Evolutionary conservation across 2,113 vertebrate species (phyloP).

Genomic region (Bos taurus): DNA sequence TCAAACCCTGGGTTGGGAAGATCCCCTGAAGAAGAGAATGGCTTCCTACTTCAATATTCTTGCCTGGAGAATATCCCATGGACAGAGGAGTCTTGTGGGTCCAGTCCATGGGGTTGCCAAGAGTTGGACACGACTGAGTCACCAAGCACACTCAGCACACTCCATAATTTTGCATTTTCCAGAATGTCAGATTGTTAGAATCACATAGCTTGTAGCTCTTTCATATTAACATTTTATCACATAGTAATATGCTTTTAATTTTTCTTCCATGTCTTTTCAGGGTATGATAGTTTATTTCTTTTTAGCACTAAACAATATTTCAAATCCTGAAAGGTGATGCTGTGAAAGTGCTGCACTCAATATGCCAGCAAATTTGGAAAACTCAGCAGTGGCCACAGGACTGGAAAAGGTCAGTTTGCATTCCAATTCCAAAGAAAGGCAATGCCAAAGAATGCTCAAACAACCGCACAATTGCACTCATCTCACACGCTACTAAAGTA

Average conservation of each 20-base stretch:
- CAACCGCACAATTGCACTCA: accelerated
- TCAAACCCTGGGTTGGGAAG: background rate
- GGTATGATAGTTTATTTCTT: too few species aligned
- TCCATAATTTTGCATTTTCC: background rate
- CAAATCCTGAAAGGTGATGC: too few species aligned
- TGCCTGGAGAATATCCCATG: background rate
- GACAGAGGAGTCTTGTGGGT: background rate
- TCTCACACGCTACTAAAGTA: too few species aligned
- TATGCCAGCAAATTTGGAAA: too few species aligned
- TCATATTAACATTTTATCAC: background rate
- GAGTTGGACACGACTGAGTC: background rate
- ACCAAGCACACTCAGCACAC: background rate
- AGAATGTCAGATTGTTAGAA: background rate
- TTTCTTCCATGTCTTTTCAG: background rate
- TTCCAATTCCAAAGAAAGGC: too few species aligned
- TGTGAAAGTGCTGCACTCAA: too few species aligned
- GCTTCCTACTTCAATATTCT: background rate
- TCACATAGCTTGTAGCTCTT: background rate
- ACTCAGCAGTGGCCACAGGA: too few species aligned
- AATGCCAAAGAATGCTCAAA: too few species aligned
- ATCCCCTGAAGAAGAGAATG: background rate
- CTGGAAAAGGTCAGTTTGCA: too few species aligned
- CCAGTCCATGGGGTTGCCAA: background rate
- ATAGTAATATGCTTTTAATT: background rate
- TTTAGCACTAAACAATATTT: too few species aligned